Evolutionary conservation across 2,113 vertebrate species (phyloP).

Genomic region (Ginglymostoma cirratum): DNA sequence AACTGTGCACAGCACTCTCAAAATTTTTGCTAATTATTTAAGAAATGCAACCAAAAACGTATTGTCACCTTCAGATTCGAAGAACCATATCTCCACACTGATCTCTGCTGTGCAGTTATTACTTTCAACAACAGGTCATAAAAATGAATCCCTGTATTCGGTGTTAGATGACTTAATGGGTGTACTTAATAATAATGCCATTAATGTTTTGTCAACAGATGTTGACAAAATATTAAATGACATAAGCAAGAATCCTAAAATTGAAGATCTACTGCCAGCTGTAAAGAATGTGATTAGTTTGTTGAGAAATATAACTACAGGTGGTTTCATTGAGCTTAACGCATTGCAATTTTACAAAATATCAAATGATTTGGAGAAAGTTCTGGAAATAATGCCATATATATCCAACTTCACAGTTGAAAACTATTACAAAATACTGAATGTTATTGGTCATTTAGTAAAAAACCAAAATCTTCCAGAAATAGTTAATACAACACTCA

Average conservation of each 20-base stretch:
- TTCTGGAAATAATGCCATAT: neutral
- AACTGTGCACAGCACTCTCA: neutral
- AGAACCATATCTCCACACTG: slow-evolving; percentile 28
- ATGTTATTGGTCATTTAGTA: neutral
- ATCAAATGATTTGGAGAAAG: slow-evolving; percentile 4
- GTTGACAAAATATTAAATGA: slow-evolving; percentile 39
- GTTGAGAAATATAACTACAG: slow-evolving; percentile 16
- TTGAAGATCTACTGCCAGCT: slow-evolving; percentile 36
- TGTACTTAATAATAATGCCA: slow-evolving; percentile 39
- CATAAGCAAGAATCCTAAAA: slow-evolving; percentile 39
- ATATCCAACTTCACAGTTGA: neutral
- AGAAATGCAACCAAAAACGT: neutral
- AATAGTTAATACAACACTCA: neutral
- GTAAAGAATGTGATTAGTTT: slow-evolving; percentile 43
- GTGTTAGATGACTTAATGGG: slow-evolving; percentile 39
- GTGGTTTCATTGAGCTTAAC: neutral
- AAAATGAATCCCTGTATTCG: slow-evolving; percentile 12
- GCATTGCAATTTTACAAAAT: neutral
- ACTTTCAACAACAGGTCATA: slow-evolving; percentile 5
- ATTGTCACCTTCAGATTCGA: neutral
- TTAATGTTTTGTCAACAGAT: slow-evolving; percentile 42
- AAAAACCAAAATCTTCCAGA: neutral
- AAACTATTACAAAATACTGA: neutral
- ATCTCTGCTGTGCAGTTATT: slow-evolving; percentile 44
- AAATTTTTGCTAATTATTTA: neutral